phyloP scores from a whole-genome alignment of 2,113 vertebrate genomes.

The Geothlypis trichas region DNA sequence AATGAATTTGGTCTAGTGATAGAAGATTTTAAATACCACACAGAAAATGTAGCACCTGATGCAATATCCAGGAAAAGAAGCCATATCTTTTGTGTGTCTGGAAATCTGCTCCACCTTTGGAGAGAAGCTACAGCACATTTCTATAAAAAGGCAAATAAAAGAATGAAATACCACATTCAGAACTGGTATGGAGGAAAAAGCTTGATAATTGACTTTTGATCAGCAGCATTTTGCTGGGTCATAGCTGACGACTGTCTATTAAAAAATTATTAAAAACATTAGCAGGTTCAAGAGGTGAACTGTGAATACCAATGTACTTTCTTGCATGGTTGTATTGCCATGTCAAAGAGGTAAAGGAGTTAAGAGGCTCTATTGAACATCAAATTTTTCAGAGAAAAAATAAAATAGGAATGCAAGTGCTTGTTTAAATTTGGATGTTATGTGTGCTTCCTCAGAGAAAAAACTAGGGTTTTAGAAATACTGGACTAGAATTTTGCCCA shows the following conservation, averaged over 20 bases:
- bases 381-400: background rate
- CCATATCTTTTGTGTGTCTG: background rate
- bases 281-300: background rate
- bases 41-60: background rate
- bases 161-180: background rate
- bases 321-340: background rate
- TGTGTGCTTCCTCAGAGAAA: background rate
- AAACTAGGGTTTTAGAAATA: background rate
- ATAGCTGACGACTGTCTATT: background rate
- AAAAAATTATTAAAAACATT: background rate
- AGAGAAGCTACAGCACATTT: background rate
- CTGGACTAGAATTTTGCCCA: background rate
- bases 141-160: background rate
- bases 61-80: background rate
- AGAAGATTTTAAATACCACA: background rate
- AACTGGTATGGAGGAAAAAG: background rate
- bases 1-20: background rate
- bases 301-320: background rate
- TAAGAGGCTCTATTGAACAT: background rate
- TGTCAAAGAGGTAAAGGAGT: background rate
- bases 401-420: background rate
- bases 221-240: background rate
- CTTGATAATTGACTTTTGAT: background rate
- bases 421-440: background rate
- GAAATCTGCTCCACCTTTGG: background rate